Conservation (phyloP, 1,140 invertebrate genomes). For the Drosophila bocki region DNA sequence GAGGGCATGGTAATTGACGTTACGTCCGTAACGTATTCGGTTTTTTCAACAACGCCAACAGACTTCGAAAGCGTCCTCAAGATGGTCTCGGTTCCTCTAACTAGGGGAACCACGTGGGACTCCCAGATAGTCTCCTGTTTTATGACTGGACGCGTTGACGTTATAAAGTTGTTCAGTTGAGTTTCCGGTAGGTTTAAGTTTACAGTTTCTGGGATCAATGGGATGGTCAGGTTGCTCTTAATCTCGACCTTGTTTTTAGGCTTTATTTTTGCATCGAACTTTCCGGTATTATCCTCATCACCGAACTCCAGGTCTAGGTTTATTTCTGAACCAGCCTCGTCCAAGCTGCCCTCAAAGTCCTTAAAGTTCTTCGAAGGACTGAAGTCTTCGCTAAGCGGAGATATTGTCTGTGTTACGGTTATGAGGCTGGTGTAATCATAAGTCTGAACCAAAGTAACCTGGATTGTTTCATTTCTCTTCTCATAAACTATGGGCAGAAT, state of each 20-base stretch:
- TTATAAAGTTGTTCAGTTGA: constrained; percentile 86
- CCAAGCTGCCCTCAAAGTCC: constrained; percentile 93
- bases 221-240: constrained; percentile 51
- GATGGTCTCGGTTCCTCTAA: constrained; percentile 90
- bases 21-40: constrained; percentile 90
- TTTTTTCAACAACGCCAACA: constrained; percentile 90
- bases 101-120: constrained; percentile 91
- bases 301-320: constrained; percentile 94
- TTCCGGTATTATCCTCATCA: constrained; percentile 90
- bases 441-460: constrained; percentile 93
- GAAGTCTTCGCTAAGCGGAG: constrained; percentile 92
- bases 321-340: constrained; percentile 94
- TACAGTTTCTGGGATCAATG: constrained; percentile 21
- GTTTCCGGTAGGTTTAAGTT: constrained; percentile 25
- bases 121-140: constrained; percentile 92
- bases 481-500: constrained; percentile 91
- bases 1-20: constrained; percentile 88
- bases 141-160: constrained; percentile 91
- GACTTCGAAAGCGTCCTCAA: constrained; percentile 91
- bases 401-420: constrained; percentile 94
- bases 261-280: constrained; percentile 86
- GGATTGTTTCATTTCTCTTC: constrained; percentile 89
- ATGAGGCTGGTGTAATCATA: constrained; percentile 94
- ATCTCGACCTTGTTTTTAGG: constrained; percentile 42
- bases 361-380: constrained; percentile 88